phyloP scores from a whole-genome alignment of 1,140 invertebrate species.

The Anagrus nilaparvatae region DNA sequence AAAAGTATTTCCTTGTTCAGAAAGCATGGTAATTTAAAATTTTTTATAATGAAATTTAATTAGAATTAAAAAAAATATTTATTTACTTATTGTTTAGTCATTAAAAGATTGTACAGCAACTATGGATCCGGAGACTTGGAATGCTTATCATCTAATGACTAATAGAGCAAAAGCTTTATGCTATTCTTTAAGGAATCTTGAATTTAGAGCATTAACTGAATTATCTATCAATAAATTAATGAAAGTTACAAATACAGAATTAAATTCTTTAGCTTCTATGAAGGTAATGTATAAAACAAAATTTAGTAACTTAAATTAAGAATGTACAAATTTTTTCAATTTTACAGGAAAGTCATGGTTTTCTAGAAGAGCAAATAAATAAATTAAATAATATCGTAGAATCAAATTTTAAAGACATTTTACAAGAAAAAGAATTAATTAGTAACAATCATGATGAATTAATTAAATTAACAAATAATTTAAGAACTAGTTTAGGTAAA shows the following conservation, averaged over 20 bases:
- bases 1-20: conserved; percentile 48
- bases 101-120: conserved; percentile 51
- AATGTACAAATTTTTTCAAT: conserved; percentile 2
- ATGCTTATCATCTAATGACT: conserved; percentile 59
- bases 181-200: conserved; percentile 51
- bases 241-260: conserved; percentile 41
- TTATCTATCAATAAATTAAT: conserved; percentile 57
- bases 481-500: conserved; percentile 48
- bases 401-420: conserved; percentile 46
- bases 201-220: conserved; percentile 57
- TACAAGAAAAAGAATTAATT: conserved; percentile 52
- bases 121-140: conserved; percentile 62
- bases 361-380: conserved; percentile 41
- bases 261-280: conserved; percentile 29
- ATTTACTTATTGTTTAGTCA: conserved; percentile 39
- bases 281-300: conserved; percentile 30
- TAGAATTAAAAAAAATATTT: conserved; percentile 2
- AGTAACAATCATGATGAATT: conserved; percentile 47
- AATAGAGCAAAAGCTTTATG: conserved; percentile 60
- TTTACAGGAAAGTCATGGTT: conserved; percentile 44
- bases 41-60: conserved; percentile 9
- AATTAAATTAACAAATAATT: conserved; percentile 44
- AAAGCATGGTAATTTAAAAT: conserved; percentile 45
- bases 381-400: conserved; percentile 43
- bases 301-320: background rate